Percentiles rank a stretch among this genome's conserved stretches.
These are phyloP conservation scores for Aphidius gifuensis DNA, from an alignment of 1,140 invertebrate species.

Conservation along the genomic window DNA sequence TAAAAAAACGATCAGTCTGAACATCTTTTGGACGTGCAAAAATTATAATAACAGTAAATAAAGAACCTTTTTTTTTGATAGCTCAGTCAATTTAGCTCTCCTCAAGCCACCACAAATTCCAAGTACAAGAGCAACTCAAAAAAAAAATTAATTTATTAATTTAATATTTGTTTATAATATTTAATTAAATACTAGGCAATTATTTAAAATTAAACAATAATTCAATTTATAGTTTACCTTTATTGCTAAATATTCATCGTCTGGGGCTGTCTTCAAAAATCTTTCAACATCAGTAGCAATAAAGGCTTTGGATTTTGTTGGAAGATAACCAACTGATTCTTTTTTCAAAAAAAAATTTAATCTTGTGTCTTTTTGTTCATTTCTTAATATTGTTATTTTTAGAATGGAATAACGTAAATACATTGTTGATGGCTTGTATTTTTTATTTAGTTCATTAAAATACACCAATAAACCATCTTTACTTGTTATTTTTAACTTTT, in stretches of 20 bases:
- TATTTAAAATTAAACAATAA: slow-evolving; percentile 9
- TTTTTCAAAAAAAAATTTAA: slow-evolving; percentile 25
- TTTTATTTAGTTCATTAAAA: neutral
- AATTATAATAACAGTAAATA: slow-evolving; percentile 7
- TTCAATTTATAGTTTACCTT: no score
- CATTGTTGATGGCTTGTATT: slow-evolving; percentile 2
- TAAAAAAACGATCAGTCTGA: slow-evolving; percentile 4
- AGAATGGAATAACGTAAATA: slow-evolving; percentile 10
- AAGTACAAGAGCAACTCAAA: slow-evolving; percentile 30
- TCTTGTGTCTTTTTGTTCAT: slow-evolving; percentile 21
- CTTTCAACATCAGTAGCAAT: slow-evolving; percentile 18
- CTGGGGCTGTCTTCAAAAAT: slow-evolving; percentile 18
- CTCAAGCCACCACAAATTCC: no score
- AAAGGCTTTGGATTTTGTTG: slow-evolving; percentile 19
- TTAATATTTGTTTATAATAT: slow-evolving; percentile 12
- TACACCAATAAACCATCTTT: slow-evolving; percentile 10
- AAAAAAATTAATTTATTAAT: slow-evolving; percentile 13
- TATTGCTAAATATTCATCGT: slow-evolving; percentile 22
- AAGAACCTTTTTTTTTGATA: slow-evolving; percentile 9
- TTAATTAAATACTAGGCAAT: slow-evolving; percentile 16
- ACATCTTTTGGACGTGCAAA: neutral
- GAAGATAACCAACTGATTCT: slow-evolving; percentile 21
- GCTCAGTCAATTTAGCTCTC: slow-evolving; percentile 27
- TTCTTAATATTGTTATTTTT: slow-evolving; percentile 18
- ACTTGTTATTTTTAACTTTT: no score